Conservation (phyloP, 2,888 invertebrate genomes). For the Synanthedon formicaeformis region DNA sequence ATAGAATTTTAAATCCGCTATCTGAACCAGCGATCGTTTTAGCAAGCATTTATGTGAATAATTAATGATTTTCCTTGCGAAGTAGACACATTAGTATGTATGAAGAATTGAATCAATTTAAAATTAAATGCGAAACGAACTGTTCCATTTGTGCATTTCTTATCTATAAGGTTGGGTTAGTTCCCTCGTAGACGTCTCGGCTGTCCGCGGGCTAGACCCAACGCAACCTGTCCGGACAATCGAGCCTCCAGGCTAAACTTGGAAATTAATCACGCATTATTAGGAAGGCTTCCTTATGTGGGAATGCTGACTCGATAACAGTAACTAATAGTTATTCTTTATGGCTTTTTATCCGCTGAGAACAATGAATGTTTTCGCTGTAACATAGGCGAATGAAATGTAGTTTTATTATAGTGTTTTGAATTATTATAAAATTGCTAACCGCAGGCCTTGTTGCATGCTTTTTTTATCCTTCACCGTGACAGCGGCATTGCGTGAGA, state of each 20-base stretch:
- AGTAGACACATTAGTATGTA: background rate
- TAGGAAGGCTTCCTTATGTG: constrained; percentile 31
- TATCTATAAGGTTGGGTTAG: constrained; percentile 18
- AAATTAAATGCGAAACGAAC: constrained; percentile 23
- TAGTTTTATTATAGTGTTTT: background rate
- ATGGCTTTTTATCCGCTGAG: background rate
- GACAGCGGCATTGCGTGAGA: constrained; percentile 41
- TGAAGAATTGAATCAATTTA: constrained; percentile 10
- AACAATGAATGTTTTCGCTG: background rate
- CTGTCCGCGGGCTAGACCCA: constrained; percentile 23
- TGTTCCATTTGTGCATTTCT: constrained; percentile 30
- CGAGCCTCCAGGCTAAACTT: constrained; percentile 22
- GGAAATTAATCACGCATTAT: constrained; percentile 37
- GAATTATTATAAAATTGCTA: constrained; percentile 38
- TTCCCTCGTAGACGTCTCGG: constrained; percentile 11
- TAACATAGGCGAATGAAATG: background rate
- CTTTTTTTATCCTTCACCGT: constrained; percentile 10
- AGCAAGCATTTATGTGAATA: background rate
- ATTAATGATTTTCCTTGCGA: background rate
- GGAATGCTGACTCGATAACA: constrained; percentile 4
- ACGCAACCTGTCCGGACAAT: constrained; percentile 18
- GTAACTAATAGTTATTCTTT: background rate
- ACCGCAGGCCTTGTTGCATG: constrained; percentile 38
- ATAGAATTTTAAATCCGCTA: background rate
- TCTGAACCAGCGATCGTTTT: background rate